These are phyloP conservation scores for Grus americana DNA, from an alignment of 2,113 vertebrate genomes.

Conservation along the genomic window DNA sequence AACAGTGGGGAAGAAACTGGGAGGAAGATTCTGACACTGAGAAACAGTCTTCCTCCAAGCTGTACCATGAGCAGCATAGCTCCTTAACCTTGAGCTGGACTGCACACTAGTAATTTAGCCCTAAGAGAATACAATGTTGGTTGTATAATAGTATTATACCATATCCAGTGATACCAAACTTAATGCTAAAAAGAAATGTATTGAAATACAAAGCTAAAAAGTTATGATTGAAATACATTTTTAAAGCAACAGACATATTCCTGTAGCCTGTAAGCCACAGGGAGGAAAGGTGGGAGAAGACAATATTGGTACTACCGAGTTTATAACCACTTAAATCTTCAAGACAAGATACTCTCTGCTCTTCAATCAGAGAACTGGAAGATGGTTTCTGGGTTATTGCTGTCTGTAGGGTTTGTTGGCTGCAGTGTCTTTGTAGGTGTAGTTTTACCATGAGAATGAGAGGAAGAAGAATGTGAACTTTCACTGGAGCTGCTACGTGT, in stretches of 20 bases:
- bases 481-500: conserved; percentile 97
- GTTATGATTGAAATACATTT: conserved; percentile 34
- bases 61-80: conserved; percentile 20
- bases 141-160: conserved; percentile 39
- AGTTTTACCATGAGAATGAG: conserved; percentile 90
- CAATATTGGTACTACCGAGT: not conserved
- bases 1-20: not conserved
- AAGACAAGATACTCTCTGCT: not conserved
- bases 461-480: conserved; percentile 94
- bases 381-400: conserved; percentile 75
- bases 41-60: not conserved
- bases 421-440: conserved; percentile 77
- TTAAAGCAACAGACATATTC: conserved; percentile 1
- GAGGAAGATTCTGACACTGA: not conserved
- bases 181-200: conserved; percentile 44
- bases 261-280: not conserved
- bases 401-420: conserved; percentile 69
- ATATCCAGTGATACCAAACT: conserved; percentile 57
- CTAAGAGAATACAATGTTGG: not conserved
- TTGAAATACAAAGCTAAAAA: conserved; percentile 52
- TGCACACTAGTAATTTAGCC: conserved; percentile 18
- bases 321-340: not conserved
- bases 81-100: not conserved
- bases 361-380: conserved; percentile 82
- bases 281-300: not conserved